Base-by-base conservation (phyloP, 2,797 vertebrate genomes). In the Molossus molossus region DNA sequence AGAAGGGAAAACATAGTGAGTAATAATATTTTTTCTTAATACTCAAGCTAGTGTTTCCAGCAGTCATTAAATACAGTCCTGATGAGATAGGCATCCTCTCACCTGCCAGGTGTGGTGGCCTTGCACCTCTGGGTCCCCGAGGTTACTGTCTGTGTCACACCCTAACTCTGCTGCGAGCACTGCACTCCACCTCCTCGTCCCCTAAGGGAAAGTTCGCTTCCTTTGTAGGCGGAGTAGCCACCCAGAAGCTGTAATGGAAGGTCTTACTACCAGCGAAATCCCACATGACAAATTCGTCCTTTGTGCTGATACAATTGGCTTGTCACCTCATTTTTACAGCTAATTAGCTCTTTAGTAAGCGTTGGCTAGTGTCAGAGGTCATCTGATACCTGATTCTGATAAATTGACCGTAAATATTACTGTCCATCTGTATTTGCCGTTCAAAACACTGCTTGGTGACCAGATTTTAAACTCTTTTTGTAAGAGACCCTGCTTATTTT, bases 281-380 rank as follows among this genome's bases (percentile, higher is more conserved):
- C 90, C 97, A 98, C 97, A 98, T 98, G 97, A 97, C 97, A 97
- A 98, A 99, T 98, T 99, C 94, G 50, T 98, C 98, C 98, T 98
- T 98, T 99, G 98, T 98, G 96, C 97, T 97, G 97, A 97, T 98
- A 99, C 99, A 99, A 99, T 99, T 99, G 99, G 99, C 99, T 99
- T 99, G 99, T 99, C 99, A 98, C 99, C 98, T 99, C 96, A 98
- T 98, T 99, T 99, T 99, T 98, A 99, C 99, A 98, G 99, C 99
- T 99, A 99, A 99, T 99, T 99, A 99, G 99, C 98, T 98, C 98
- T 98, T 98, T 99, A 98, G 99, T 98, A 98, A 98, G 98, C 96
- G 84, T 98, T 72, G 96, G 98, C 97, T 97, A 96, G 97, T 99
- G 99, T 98, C 98, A 99, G 98, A 98, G 98, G 96, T 98, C 98